Percentiles rank a stretch among this genome's conserved stretches.
These are phyloP conservation scores for Cecidostiba fungosa DNA, from an alignment of 2,888 invertebrate genomes.

Conservation along the genomic window DNA sequence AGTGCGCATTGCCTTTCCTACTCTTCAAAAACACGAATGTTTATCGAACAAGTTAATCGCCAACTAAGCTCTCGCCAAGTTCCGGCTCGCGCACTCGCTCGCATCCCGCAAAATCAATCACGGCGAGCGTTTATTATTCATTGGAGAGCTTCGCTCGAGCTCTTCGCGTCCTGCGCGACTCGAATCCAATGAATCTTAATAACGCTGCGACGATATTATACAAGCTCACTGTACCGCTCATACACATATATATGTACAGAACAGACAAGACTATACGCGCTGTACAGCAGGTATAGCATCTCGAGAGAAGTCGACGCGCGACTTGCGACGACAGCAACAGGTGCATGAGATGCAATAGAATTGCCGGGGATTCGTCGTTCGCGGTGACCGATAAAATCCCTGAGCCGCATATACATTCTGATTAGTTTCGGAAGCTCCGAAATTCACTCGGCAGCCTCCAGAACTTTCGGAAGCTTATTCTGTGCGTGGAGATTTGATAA, in stretches of 20 bases:
- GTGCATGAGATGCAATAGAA: slow-evolving; percentile 7
- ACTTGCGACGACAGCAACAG: slow-evolving; percentile 30
- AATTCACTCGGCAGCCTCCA: background rate
- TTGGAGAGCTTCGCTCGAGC: background rate
- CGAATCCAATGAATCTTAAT: slow-evolving; percentile 59
- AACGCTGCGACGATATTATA: background rate
- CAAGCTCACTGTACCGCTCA: background rate
- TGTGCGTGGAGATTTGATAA: slow-evolving; percentile 46
- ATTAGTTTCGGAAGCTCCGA: background rate
- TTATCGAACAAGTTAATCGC: background rate
- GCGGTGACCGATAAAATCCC: slow-evolving; percentile 29
- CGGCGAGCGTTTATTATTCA: slow-evolving; percentile 44
- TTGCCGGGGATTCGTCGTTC: slow-evolving; percentile 30
- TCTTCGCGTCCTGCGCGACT: background rate
- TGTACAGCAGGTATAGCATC: background rate
- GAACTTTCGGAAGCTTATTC: background rate
- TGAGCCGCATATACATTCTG: background rate
- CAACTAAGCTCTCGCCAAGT: background rate
- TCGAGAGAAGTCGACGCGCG: background rate
- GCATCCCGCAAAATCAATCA: slow-evolving; percentile 14
- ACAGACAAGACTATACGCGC: background rate
- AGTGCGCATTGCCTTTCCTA: too few relatives aligned
- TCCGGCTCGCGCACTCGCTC: background rate
- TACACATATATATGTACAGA: background rate
- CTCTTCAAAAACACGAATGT: background rate